Conservation (phyloP, 1,140 invertebrate genomes). For the Episyrphus balteatus region DNA sequence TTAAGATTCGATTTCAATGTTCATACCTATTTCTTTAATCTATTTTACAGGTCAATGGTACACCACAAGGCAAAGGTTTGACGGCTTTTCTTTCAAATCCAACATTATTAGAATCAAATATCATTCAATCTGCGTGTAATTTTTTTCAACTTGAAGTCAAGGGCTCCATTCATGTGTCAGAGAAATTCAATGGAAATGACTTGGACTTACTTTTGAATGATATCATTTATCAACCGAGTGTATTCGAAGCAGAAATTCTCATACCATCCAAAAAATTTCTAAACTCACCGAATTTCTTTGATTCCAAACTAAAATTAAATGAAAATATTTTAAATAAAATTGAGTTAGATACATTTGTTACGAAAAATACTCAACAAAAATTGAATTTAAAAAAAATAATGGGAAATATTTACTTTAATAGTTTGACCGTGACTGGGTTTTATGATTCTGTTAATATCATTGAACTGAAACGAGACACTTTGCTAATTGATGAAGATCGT, state of each 20-base stretch:
- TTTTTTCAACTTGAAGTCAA: constrained; percentile 37
- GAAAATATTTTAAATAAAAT: constrained; percentile 35
- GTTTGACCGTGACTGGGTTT: constrained; percentile 21
- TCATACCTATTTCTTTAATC: too few relatives aligned
- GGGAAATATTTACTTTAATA: constrained; percentile 36
- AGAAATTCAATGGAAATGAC: constrained; percentile 25
- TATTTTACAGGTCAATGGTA: constrained; percentile 37
- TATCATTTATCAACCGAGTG: constrained; percentile 25
- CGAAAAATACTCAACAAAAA: constrained; percentile 34
- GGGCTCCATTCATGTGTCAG: constrained; percentile 32
- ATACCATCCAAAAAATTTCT: constrained; percentile 37
- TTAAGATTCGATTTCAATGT: too few relatives aligned
- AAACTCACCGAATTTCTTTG: constrained; percentile 23
- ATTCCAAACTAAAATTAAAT: constrained; percentile 21
- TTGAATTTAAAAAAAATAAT: constrained; percentile 26
- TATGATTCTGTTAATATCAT: constrained; percentile 35
- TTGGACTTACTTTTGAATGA: constrained; percentile 27
- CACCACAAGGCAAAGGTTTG: constrained; percentile 33
- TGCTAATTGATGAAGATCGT: constrained; percentile 29
- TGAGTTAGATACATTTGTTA: constrained; percentile 33
- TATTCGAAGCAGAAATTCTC: constrained; percentile 18
- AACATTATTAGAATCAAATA: constrained; percentile 26
- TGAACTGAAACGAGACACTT: constrained; percentile 24
- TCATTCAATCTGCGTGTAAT: constrained; percentile 35
- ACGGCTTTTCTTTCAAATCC: constrained; percentile 38